A percentile compares a stretch with the other conserved stretches of the same genome.
Conservation (phyloP, 2,113 vertebrate genomes). For the Embiotoca jacksoni region DNA sequence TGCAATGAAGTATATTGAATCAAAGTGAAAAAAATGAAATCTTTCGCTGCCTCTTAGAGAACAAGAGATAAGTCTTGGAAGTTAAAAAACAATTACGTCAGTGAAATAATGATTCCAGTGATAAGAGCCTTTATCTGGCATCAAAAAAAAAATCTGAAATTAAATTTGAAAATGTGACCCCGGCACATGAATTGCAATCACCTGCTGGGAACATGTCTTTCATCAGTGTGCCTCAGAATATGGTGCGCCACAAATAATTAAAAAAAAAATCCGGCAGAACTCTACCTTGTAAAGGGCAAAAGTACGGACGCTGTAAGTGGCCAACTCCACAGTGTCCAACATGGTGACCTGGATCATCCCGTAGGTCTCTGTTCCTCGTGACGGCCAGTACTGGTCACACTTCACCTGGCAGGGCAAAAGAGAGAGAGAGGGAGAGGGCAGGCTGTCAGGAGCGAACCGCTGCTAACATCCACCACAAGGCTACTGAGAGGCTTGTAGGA, state of each 20-base stretch:
- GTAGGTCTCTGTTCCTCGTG: slow-evolving; percentile 93
- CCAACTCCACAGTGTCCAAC: slow-evolving; percentile 94
- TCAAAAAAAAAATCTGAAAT: slow-evolving; percentile 49
- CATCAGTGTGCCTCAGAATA: neutral
- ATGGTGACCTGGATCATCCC: slow-evolving; percentile 96
- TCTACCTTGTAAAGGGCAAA: slow-evolving; percentile 95
- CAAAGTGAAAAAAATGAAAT: slow-evolving; percentile 43
- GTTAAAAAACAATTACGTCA: slow-evolving; percentile 62
- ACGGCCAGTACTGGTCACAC: slow-evolving; percentile 96
- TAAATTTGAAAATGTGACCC: slow-evolving; percentile 44
- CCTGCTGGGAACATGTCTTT: slow-evolving; percentile 24
- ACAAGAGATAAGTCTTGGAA: slow-evolving; percentile 51
- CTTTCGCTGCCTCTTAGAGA: slow-evolving; percentile 36
- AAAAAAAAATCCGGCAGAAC: slow-evolving; percentile 5
- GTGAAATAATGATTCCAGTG: slow-evolving; percentile 34
- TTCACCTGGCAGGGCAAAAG: slow-evolving; percentile 87
- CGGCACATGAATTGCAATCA: slow-evolving; percentile 23
- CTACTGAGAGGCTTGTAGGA: slow-evolving; percentile 56
- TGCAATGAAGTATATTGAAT: slow-evolving; percentile 34
- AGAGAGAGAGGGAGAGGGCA: slow-evolving; percentile 54
- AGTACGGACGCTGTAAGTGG: slow-evolving; percentile 94
- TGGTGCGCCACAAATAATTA: slow-evolving; percentile 22
- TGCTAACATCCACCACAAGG: slow-evolving; percentile 21
- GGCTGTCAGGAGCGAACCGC: slow-evolving; percentile 49
- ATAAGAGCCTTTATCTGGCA: slow-evolving; percentile 55